A percentile compares a stretch with the other conserved stretches of the same genome.
These are phyloP conservation scores for Archaeoteleia sp. DNA, from an alignment of 2,888 invertebrate genomes.

Conservation along the genomic window DNA sequence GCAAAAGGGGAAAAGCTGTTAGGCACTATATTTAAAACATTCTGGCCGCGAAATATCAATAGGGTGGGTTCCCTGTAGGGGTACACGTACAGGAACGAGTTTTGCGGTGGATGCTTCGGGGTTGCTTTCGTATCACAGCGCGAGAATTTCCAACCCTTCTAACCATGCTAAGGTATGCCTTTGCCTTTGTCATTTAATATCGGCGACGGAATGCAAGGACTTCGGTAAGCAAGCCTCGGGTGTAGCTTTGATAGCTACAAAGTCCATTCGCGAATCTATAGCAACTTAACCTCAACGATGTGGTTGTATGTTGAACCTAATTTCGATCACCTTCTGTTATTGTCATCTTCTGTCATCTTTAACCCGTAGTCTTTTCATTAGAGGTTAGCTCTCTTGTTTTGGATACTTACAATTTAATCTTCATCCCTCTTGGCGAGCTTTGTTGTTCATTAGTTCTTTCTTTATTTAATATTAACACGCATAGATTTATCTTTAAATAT, in stretches of 20 bases:
- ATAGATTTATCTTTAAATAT: no score
- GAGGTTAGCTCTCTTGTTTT: conserved; percentile 26
- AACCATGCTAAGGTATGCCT: conserved; percentile 70
- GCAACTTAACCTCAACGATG: conserved; percentile 59
- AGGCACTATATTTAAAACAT: conserved; percentile 72
- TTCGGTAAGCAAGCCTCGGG: conserved; percentile 72
- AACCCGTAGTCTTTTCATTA: conserved; percentile 46
- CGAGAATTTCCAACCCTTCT: conserved; percentile 70
- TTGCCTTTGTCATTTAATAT: conserved; percentile 75
- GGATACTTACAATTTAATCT: conserved; percentile 39
- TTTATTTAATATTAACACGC: no score
- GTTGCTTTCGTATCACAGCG: conserved; percentile 62
- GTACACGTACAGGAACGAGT: conserved; percentile 47
- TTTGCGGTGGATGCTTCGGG: conserved; percentile 65
- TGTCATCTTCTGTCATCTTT: conserved; percentile 45
- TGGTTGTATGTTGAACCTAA: conserved; percentile 45
- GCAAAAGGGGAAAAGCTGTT: conserved; percentile 47
- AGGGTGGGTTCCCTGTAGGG: conserved; percentile 56
- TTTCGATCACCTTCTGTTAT: conserved; percentile 51
- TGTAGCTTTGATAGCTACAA: conserved; percentile 72
- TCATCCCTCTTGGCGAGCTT: no score
- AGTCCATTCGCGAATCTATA: conserved; percentile 67
- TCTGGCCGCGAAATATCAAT: conserved; percentile 72
- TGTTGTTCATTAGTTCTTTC: no score
- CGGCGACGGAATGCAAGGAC: conserved; percentile 72